Conservation (phyloP, 2,797 vertebrate genomes). For the Karalla daura region DNA sequence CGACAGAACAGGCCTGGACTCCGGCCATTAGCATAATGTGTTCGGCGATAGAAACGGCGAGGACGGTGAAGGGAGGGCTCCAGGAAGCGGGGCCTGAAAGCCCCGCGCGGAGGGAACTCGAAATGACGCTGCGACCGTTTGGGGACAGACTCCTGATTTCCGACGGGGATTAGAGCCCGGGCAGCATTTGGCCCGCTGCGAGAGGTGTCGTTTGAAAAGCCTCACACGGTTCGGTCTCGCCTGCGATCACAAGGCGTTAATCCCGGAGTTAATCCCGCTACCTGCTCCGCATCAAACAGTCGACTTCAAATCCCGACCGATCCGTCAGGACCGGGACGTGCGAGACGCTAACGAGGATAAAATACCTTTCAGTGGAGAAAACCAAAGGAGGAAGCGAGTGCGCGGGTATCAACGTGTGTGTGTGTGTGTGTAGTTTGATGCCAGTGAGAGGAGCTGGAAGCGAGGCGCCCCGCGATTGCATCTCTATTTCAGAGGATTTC, state of each 20-base stretch:
- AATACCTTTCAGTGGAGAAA: too few relatives aligned
- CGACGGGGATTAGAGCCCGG: too few relatives aligned
- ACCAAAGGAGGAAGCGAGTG: too few relatives aligned
- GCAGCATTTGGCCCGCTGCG: too few relatives aligned
- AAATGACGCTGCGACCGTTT: slow-evolving; percentile 1
- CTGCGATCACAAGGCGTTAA: too few relatives aligned
- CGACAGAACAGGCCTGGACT: slow-evolving; percentile 54
- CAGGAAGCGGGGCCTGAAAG: slow-evolving; percentile 21
- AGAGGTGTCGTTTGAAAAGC: too few relatives aligned
- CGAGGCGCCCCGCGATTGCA: neutral
- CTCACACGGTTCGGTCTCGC: too few relatives aligned
- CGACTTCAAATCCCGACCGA: too few relatives aligned
- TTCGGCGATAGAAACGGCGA: slow-evolving; percentile 55
- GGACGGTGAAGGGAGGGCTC: slow-evolving; percentile 31
- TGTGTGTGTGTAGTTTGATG: neutral
- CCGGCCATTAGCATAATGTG: slow-evolving; percentile 70
- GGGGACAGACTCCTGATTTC: neutral
- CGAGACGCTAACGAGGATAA: too few relatives aligned
- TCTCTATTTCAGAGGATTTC: neutral
- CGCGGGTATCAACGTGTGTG: too few relatives aligned
- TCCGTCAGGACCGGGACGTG: too few relatives aligned
- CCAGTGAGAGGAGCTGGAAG: neutral
- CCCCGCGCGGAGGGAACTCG: neutral
- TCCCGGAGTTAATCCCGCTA: too few relatives aligned
- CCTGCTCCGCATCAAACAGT: neutral